Percentiles rank a stretch among this genome's conserved stretches.
These are phyloP conservation scores for Enteromius thamalakanensis DNA, from an alignment of 2,797 vertebrate species.

Conservation along the genomic window DNA sequence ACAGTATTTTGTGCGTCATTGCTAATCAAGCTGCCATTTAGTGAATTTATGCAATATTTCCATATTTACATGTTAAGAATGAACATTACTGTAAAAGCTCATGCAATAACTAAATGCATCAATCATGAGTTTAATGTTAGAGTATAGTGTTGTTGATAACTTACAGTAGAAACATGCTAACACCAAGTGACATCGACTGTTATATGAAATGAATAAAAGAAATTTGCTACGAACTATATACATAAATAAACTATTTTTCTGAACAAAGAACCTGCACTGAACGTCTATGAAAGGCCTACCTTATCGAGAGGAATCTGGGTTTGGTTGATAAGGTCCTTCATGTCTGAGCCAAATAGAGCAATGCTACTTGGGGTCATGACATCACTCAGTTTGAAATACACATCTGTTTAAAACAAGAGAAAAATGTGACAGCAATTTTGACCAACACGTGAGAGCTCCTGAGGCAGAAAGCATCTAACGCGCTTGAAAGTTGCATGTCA, in stretches of 20 bases:
- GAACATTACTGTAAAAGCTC: neutral
- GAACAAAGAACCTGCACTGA: neutral
- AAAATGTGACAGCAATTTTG: slow-evolving; percentile 9
- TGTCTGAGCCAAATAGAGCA: slow-evolving; percentile 32
- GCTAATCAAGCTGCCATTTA: neutral
- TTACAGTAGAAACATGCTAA: neutral
- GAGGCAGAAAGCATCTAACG: neutral
- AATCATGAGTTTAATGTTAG: neutral
- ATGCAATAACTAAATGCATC: neutral
- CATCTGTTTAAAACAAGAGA: slow-evolving; percentile 63
- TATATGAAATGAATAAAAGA: neutral
- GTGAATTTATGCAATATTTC: neutral
- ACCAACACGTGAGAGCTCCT: neutral
- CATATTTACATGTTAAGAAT: neutral
- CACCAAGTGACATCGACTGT: neutral
- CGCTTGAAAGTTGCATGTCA: neutral
- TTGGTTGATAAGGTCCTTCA: slow-evolving; percentile 53
- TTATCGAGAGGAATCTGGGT: slow-evolving; percentile 72
- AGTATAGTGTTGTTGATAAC: neutral
- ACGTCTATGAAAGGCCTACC: slow-evolving; percentile 61
- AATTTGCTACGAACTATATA: too few species aligned
- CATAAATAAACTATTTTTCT: neutral
- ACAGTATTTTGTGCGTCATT: neutral
- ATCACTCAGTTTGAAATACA: slow-evolving; percentile 68
- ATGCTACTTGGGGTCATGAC: slow-evolving; percentile 65